Evolutionary conservation across 2,797 vertebrate species (phyloP).

Genomic region (Microhierax caerulescens): DNA sequence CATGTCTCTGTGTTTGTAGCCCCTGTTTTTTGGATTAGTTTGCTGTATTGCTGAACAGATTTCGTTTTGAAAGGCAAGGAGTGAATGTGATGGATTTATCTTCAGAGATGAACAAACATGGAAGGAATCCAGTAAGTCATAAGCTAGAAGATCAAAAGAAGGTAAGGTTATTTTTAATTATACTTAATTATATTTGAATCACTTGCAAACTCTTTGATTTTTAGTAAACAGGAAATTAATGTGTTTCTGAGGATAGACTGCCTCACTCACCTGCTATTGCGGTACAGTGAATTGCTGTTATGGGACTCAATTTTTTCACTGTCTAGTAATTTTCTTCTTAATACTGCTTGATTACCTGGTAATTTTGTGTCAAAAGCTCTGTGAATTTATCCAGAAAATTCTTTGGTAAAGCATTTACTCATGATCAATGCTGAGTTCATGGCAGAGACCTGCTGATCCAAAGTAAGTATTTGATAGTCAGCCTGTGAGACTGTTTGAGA

Average conservation of each 20-base stretch:
- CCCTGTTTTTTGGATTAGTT: slow-evolving; percentile 76
- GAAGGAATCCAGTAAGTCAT: slow-evolving; percentile 94
- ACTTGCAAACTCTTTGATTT: background rate
- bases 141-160: slow-evolving; percentile 99
- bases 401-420: background rate
- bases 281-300: background rate
- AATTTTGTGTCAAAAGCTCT: background rate
- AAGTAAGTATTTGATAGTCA: background rate
- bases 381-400: slow-evolving; percentile 6
- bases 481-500: background rate
- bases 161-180: slow-evolving; percentile 78
- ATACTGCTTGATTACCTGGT: background rate
- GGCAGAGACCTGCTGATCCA: background rate
- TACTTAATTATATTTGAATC: background rate
- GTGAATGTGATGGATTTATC: slow-evolving; percentile 92
- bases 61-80: slow-evolving; percentile 75
- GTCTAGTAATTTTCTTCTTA: background rate
- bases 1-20: slow-evolving; percentile 61
- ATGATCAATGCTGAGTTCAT: background rate
- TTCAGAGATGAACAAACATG: slow-evolving; percentile 91
- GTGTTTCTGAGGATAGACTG: background rate
- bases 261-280: background rate
- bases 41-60: slow-evolving; percentile 77
- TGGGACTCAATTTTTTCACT: background rate
- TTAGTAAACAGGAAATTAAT: slow-evolving; percentile 10